Base-by-base conservation (phyloP, 2,113 vertebrate species). In the Hucho hucho region DNA sequence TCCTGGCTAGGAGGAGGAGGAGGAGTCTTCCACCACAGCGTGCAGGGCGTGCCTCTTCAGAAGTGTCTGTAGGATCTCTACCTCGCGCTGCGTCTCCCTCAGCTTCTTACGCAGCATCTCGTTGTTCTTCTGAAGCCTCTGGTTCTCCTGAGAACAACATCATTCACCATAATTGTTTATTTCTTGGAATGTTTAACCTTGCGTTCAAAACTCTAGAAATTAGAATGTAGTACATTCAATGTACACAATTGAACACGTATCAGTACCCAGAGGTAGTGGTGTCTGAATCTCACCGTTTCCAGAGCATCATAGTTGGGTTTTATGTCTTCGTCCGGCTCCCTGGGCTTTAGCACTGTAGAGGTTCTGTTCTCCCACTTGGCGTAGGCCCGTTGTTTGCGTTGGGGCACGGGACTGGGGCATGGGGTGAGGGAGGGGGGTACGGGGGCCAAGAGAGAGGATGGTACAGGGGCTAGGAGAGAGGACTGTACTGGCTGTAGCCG, bases 351-450 rank as follows among this genome's bases (percentile, higher is more conserved):
- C 76, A 92, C 81, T 3, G 88, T 32, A 56, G 93, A 95, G 5
- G 94, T 94, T 83, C 96, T 93, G 90, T 97, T 99, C 80, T 98
- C 97, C 95, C 97, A 98, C 86, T 95, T 96, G 84, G 94, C 96
- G 73, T 95, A 98, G 0, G 95, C 92, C 68, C 95, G 93, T 86
- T 89, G 92, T 87, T 91, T 98, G 59, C 95, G 94, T 74, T 93
- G 86, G 22, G 94, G 90, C 75, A 97, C 32, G 0, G 97, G 97
- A 86, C 96, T 98, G 68, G 95, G 95, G 64, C 95, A 95, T 0
- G 92, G 92, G 49, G 92, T 90, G n/a, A 91, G 83, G 0, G 91
- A 75, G 7, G 94, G 88, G 0, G 90, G 49, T 11, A 84, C 78
- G 6, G 88, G 90, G 69, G 84, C 70, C n/a, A 91, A 81, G 22